These are phyloP conservation scores for Limnephilus lunatus DNA, from an alignment of 2,888 invertebrate genomes.

Conservation along the genomic window DNA sequence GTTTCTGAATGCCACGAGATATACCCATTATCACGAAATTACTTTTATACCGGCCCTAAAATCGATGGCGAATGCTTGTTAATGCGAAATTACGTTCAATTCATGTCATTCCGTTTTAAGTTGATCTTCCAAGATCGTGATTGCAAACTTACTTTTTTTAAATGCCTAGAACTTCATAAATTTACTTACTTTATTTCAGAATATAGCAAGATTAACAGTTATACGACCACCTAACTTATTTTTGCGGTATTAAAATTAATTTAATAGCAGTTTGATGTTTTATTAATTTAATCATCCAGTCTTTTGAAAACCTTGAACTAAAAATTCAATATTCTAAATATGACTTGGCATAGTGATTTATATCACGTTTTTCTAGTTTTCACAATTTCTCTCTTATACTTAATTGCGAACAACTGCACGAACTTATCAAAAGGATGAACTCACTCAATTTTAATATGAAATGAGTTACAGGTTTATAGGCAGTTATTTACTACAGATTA, in stretches of 20 bases:
- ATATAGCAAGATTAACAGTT: neutral
- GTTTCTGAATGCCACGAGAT: constrained; percentile 5
- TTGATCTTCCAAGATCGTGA: constrained; percentile 9
- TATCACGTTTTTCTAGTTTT: too few species aligned
- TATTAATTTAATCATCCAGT: neutral
- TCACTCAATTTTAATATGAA: too few species aligned
- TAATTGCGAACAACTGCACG: too few species aligned
- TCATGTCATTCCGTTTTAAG: neutral
- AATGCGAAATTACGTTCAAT: neutral
- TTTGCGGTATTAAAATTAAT: neutral
- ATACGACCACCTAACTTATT: neutral
- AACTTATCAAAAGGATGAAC: too few species aligned
- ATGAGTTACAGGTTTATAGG: too few species aligned
- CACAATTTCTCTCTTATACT: too few species aligned
- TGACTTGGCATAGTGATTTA: too few species aligned
- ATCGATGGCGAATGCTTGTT: constrained; percentile 4
- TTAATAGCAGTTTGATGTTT: neutral
- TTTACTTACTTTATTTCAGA: neutral
- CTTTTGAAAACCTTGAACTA: neutral
- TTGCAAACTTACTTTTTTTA: neutral
- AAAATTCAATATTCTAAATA: neutral
- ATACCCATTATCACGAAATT: neutral
- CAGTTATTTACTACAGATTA: too few species aligned
- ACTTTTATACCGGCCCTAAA: constrained; percentile 2
- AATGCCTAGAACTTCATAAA: neutral